Conservation (phyloP, 2,888 invertebrate species). For the Cactoblastis cactorum region DNA sequence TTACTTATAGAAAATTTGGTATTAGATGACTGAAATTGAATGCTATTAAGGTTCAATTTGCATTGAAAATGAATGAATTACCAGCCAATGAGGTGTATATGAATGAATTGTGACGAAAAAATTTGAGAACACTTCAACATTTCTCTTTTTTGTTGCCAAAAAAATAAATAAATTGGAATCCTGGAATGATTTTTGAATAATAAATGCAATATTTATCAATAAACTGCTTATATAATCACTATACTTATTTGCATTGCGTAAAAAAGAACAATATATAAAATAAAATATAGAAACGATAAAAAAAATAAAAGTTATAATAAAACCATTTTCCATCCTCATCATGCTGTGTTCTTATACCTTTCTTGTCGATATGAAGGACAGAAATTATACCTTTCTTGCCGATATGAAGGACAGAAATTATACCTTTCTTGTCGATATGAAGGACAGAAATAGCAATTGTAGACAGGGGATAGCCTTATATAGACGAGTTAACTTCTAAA, state of each 20-base stretch:
- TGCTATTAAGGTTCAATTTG: conserved; percentile 21
- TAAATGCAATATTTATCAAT: neutral
- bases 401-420: no score
- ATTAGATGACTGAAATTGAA: conserved; percentile 31
- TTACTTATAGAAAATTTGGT: conserved; percentile 30
- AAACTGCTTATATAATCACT: neutral
- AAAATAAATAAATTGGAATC: neutral
- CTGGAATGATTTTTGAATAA: neutral
- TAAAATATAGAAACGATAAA: neutral
- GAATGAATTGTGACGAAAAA: neutral
- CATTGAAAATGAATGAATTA: conserved; percentile 13
- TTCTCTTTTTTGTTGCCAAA: neutral
- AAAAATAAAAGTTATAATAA: neutral
- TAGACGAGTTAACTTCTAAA: no score
- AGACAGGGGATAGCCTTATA: no score
- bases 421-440: no score
- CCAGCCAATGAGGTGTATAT: conserved; percentile 2
- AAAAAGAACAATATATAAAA: neutral
- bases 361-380: no score
- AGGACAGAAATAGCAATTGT: no score
- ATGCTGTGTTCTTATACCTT: no score
- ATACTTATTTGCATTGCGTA: neutral
- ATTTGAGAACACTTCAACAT: conserved; percentile 7
- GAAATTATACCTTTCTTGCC: no score
- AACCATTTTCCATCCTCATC: no score